A percentile compares a stretch with the other conserved stretches of the same genome.
phyloP scores from a whole-genome alignment of 1,140 invertebrate genomes.

The Drosophila albomicans region DNA sequence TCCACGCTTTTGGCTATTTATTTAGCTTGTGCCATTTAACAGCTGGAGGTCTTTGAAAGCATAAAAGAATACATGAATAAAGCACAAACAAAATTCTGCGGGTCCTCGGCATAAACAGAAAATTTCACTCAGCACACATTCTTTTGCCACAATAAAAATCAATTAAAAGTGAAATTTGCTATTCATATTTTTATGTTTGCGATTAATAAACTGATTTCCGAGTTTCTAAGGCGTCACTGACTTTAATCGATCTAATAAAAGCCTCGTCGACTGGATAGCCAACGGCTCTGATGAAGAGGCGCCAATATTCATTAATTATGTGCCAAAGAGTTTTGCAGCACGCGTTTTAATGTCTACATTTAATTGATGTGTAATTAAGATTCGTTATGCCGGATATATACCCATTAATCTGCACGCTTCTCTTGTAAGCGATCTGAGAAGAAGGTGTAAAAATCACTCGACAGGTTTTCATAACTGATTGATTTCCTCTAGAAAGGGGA shows the following conservation, averaged over 20 bases:
- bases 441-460: slow-evolving; percentile 25
- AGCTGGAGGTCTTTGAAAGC: slow-evolving; percentile 47
- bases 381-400: slow-evolving; percentile 74
- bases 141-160: slow-evolving; percentile 69
- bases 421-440: slow-evolving; percentile 47
- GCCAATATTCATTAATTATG: slow-evolving; percentile 66
- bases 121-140: slow-evolving; percentile 38
- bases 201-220: slow-evolving; percentile 49
- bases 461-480: slow-evolving; percentile 49
- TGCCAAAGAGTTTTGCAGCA: slow-evolving; percentile 54
- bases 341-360: slow-evolving; percentile 48
- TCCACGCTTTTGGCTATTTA: slow-evolving; percentile 33
- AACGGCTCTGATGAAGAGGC: slow-evolving; percentile 12
- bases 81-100: slow-evolving; percentile 5
- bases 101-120: neutral
- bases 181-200: slow-evolving; percentile 9
- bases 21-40: slow-evolving; percentile 51
- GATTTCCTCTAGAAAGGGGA: slow-evolving; percentile 48
- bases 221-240: slow-evolving; percentile 19
- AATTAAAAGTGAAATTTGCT: slow-evolving; percentile 66
- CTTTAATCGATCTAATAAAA: slow-evolving; percentile 56
- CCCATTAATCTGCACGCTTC: slow-evolving; percentile 61
- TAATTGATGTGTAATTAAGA: slow-evolving; percentile 75
- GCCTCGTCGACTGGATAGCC: slow-evolving; percentile 1
- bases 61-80: slow-evolving; percentile 5